These are phyloP conservation scores for Latrodectus geometricus DNA, from an alignment of 1,140 invertebrate genomes.

Conservation along the genomic window DNA sequence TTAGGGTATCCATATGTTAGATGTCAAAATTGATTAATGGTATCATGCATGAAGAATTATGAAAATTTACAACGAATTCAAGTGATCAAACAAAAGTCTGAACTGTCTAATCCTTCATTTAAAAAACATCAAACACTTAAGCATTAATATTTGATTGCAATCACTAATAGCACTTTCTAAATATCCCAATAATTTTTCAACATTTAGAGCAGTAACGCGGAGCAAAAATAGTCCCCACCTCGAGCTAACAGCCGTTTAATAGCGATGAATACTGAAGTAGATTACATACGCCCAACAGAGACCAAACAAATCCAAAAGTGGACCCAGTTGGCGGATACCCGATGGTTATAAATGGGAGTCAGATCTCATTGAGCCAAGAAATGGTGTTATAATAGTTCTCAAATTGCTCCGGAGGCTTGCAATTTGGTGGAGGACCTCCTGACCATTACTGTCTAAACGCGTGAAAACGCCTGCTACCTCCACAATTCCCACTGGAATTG, in stretches of 20 bases:
- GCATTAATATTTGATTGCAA: background rate
- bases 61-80: too few relatives aligned
- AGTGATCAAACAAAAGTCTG: too few relatives aligned
- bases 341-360: constrained; percentile 49
- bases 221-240: constrained; percentile 8
- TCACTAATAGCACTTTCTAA: background rate
- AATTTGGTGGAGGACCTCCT: constrained; percentile 27
- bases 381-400: constrained; percentile 54
- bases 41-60: too few relatives aligned
- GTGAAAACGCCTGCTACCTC: constrained; percentile 31
- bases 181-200: background rate
- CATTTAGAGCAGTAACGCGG: background rate
- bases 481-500: constrained; percentile 25
- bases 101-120: background rate
- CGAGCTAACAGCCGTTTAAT: constrained; percentile 29
- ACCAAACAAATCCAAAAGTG: background rate
- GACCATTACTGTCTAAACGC: constrained; percentile 34
- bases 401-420: constrained; percentile 40
- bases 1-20: too few relatives aligned
- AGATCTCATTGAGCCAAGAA: constrained; percentile 35
- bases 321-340: constrained; percentile 35
- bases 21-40: too few relatives aligned
- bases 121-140: background rate
- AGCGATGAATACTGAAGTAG: constrained; percentile 31
- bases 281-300: constrained; percentile 18